These are phyloP conservation scores for Pituophis catenifer DNA, from an alignment of 2,113 vertebrate species.

Conservation along the genomic window DNA sequence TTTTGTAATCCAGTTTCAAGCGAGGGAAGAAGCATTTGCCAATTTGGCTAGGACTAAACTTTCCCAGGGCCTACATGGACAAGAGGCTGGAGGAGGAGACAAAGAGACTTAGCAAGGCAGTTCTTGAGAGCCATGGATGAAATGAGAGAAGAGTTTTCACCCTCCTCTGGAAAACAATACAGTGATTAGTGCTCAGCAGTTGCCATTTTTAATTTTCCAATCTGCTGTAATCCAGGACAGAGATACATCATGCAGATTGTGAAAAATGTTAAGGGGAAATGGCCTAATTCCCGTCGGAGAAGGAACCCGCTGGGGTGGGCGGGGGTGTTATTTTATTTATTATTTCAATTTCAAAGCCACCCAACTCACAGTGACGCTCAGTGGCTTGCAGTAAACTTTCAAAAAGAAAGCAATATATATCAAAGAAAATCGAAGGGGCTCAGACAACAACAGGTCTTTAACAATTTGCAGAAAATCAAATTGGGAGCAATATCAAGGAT, in stretches of 20 bases:
- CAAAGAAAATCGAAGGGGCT: not conserved
- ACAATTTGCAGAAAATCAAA: not conserved
- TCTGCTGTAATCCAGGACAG: not conserved
- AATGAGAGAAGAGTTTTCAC: not conserved
- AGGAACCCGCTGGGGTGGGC: not conserved
- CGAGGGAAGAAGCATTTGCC: not conserved
- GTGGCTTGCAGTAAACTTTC: not conserved
- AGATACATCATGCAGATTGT: not conserved
- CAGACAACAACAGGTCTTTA: not conserved
- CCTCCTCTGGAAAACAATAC: not conserved
- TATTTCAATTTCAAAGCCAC: not conserved
- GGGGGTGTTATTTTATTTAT: not conserved
- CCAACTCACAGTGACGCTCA: not conserved
- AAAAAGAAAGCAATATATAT: not conserved
- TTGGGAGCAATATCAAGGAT: not conserved
- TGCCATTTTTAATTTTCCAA: not conserved
- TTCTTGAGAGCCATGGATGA: not conserved
- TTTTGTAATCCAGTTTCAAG: not conserved
- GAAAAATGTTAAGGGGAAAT: not conserved
- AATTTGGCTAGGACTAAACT: not conserved
- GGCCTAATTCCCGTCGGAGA: not conserved
- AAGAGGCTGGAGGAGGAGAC: not conserved
- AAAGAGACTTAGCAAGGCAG: not conserved
- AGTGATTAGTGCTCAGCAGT: not conserved
- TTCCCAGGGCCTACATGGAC: not conserved